phyloP scores from a whole-genome alignment of 2,797 vertebrate species.

The Pangasius larnaudii region DNA sequence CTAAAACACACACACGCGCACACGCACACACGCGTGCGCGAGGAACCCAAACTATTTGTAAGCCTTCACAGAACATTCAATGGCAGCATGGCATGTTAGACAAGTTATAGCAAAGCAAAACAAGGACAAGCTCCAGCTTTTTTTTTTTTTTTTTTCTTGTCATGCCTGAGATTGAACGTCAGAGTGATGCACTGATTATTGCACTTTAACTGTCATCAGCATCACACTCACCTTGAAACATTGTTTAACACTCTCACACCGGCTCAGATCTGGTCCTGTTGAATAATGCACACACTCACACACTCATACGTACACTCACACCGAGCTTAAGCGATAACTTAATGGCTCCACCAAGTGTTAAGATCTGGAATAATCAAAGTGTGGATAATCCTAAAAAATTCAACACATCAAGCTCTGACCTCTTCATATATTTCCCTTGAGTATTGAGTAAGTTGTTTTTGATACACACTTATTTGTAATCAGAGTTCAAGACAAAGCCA shows the following conservation, averaged over 20 bases:
- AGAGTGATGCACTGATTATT: slow-evolving; percentile 49
- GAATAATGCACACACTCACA: not conserved
- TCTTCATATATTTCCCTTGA: not conserved
- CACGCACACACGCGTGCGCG: not conserved
- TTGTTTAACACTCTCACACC: slow-evolving; percentile 23
- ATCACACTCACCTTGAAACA: slow-evolving; percentile 49
- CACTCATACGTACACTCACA: not conserved
- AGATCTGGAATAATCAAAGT: slow-evolving; percentile 45
- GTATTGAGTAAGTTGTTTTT: not conserved
- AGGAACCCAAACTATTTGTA: not conserved
- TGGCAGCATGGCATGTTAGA: not conserved
- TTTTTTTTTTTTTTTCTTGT: not conserved
- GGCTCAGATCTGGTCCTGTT: slow-evolving; percentile 11
- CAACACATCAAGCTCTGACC: not conserved
- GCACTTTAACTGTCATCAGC: slow-evolving; percentile 52
- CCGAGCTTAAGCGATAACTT: slow-evolving; percentile 20
- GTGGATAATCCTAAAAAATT: not conserved
- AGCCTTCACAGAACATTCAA: slow-evolving; percentile 6
- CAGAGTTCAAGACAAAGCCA: not conserved
- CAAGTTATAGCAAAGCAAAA: slow-evolving; percentile 32
- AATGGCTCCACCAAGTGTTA: slow-evolving; percentile 71
- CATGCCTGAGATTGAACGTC: slow-evolving; percentile 46
- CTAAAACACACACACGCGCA: not conserved
- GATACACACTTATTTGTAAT: not conserved
- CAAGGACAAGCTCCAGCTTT: slow-evolving; percentile 13